Evolutionary conservation across 2,797 vertebrate species (phyloP).

Genomic region (Taenioides sp.): DNA sequence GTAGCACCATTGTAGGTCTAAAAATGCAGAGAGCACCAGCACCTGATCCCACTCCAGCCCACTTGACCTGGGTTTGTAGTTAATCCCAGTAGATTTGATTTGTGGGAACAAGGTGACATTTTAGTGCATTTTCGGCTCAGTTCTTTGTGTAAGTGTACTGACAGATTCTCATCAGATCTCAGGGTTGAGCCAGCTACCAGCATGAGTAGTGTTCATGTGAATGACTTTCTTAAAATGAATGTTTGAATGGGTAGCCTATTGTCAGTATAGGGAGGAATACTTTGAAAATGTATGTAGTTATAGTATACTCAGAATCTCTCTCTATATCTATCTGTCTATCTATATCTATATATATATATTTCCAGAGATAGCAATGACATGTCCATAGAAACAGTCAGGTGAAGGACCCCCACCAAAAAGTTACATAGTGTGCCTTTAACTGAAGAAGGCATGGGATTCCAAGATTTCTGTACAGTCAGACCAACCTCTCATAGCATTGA

Average conservation of each 20-base stretch:
- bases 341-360: no score
- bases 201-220: background rate
- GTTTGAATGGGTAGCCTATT: no score
- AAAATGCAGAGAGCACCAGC: slow-evolving; percentile 17
- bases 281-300: no score
- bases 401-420: no score
- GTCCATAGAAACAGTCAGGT: no score
- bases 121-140: background rate
- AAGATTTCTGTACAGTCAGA: background rate
- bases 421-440: no score
- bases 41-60: slow-evolving; percentile 35
- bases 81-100: slow-evolving; percentile 7
- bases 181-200: background rate
- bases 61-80: slow-evolving; percentile 29
- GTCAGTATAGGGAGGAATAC: no score
- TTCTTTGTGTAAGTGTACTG: background rate
- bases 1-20: slow-evolving; percentile 30
- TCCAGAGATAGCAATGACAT: no score
- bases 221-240: background rate
- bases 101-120: slow-evolving; percentile 2
- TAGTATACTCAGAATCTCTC: no score
- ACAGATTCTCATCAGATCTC: background rate
- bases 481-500: no score
- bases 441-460: background rate
- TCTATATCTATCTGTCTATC: no score